Conservation (phyloP, 2,888 invertebrate genomes). For the Folsomia manolachei region DNA sequence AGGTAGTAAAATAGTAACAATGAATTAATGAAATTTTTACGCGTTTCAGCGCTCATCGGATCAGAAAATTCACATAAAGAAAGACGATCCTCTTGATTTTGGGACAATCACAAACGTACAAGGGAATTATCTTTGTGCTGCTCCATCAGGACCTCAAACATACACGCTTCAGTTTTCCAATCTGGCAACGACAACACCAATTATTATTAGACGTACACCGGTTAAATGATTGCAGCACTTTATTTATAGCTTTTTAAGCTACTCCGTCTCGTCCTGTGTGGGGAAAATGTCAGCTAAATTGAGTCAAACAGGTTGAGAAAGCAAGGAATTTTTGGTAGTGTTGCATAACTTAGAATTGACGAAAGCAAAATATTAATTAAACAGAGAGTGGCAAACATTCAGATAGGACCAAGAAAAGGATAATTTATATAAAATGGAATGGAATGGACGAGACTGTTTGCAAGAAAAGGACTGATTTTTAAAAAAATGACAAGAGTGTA, state of each 20-base stretch:
- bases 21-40: neutral
- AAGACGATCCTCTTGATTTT: conserved; percentile 44
- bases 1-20: neutral
- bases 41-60: conserved; percentile 42
- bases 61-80: conserved; percentile 46
- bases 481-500: conserved; percentile 21
- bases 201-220: conserved; percentile 47
- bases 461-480: conserved; percentile 22
- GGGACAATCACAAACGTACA: conserved; percentile 50
- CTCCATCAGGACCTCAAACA: conserved; percentile 45
- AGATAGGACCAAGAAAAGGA: conserved; percentile 7
- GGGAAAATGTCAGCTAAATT: neutral
- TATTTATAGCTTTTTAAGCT: neutral
- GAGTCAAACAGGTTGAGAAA: neutral
- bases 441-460: conserved; percentile 20
- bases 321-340: neutral
- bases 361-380: neutral
- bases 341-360: neutral
- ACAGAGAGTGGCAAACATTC: neutral
- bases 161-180: conserved; percentile 49
- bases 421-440: conserved; percentile 3
- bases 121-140: conserved; percentile 49
- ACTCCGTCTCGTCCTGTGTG: neutral
- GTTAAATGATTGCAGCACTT: conserved; percentile 25
- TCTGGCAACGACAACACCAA: conserved; percentile 46